A percentile compares a stretch with the other conserved stretches of the same genome.
These are phyloP conservation scores for Aurelia aurita complex sp. Pacific DNA, from an alignment of 30 jellyfish, hydroid and myxozoan genomes.

Conservation along the genomic window DNA sequence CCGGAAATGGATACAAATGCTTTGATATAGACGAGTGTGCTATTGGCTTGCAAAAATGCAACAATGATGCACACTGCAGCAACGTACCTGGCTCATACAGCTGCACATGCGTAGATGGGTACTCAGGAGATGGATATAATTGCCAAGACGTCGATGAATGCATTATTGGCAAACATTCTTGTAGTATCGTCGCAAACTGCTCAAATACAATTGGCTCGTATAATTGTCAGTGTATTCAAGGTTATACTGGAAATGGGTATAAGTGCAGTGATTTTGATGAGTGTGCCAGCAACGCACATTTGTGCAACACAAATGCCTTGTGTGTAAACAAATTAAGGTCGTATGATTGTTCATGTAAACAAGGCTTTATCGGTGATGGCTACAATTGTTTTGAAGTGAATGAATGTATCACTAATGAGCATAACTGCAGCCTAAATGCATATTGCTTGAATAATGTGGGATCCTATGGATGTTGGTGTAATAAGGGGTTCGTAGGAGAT, in stretches of 20 bases:
- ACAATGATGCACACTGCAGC: conserved; percentile 47
- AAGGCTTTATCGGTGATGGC: conserved; percentile 83
- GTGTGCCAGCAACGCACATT: no score
- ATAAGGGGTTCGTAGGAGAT: conserved; percentile 42
- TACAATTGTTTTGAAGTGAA: conserved; percentile 49
- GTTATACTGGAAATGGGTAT: conserved; percentile 73
- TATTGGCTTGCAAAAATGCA: conserved; percentile 38
- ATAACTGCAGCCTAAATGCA: no score
- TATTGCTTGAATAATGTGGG: no score
- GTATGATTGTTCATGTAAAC: conserved; percentile 22
- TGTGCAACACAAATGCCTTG: conserved; percentile 37
- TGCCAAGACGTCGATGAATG: conserved; percentile 88
- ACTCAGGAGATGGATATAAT: conserved; percentile 65
- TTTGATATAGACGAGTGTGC: conserved; percentile 67
- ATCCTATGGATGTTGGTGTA: no score
- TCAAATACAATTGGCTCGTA: conserved; percentile 72
- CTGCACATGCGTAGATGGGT: conserved; percentile 80
- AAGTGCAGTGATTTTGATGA: conserved; percentile 32
- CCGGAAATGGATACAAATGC: conserved; percentile 70
- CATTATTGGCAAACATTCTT: conserved; percentile 20
- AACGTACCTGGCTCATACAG: conserved; percentile 67
- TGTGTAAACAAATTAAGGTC: conserved; percentile 35
- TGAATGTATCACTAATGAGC: conserved; percentile 15
- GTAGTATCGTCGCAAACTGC: conserved; percentile 58
- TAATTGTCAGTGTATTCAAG: conserved; percentile 61